phyloP scores from a whole-genome alignment of 2,888 invertebrate species.

The Napeogenes sylphis region DNA sequence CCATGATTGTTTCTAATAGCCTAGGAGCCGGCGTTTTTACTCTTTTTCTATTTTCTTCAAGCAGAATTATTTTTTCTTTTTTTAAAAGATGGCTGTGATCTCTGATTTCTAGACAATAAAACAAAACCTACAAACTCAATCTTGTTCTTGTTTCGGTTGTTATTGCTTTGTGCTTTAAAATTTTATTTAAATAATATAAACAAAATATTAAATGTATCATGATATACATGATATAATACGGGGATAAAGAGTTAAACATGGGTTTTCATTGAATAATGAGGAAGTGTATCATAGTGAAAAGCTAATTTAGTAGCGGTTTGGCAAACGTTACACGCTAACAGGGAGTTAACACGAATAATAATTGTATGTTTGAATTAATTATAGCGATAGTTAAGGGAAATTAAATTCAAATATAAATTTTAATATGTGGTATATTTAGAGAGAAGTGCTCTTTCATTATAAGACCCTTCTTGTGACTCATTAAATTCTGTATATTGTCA shows the following conservation, averaged over 20 bases:
- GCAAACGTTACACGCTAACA: conserved; percentile 23
- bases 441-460: too few species aligned
- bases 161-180: conserved; percentile 5
- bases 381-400: not conserved
- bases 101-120: too few species aligned
- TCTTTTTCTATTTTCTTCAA: conserved; percentile 13
- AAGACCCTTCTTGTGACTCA: too few species aligned
- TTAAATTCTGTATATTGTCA: too few species aligned
- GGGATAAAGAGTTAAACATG: not conserved
- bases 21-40: conserved; percentile 11
- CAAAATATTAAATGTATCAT: too few species aligned
- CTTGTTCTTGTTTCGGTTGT: too few species aligned
- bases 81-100: too few species aligned
- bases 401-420: not conserved
- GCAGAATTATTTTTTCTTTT: conserved; percentile 16
- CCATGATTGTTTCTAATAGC: conserved; percentile 18
- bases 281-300: conserved; percentile 15
- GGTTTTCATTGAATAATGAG: conserved; percentile 3
- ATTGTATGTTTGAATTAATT: conserved; percentile 14
- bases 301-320: conserved; percentile 25
- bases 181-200: too few species aligned
- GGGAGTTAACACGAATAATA: conserved; percentile 14
- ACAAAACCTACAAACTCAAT: too few species aligned
- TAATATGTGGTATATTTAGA: too few species aligned
- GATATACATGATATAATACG: too few species aligned